Percentiles rank a stretch among this genome's conserved stretches.
Evolutionary conservation across 1,140 invertebrate species (phyloP).

Genomic region (Drosophila yakuba): DNA sequence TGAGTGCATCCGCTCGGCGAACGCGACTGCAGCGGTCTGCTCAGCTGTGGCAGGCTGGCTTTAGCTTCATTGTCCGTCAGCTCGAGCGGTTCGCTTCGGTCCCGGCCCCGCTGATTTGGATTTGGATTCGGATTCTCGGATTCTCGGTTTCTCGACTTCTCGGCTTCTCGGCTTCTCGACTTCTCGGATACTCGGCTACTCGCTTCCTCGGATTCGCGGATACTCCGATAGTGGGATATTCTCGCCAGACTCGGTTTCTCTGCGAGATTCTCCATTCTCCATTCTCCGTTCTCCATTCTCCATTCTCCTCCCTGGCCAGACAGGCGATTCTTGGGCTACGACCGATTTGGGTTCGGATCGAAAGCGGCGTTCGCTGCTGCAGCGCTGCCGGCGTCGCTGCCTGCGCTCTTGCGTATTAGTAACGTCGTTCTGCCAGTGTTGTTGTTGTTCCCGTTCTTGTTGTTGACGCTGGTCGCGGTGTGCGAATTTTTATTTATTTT

Average conservation of each 20-base stretch:
- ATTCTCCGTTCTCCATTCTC: slow-evolving; percentile 24
- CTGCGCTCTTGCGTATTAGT: slow-evolving; percentile 34
- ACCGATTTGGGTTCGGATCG: slow-evolving; percentile 36
- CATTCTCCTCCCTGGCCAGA: not conserved
- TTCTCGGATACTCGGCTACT: not conserved
- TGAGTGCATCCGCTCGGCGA: slow-evolving; percentile 37
- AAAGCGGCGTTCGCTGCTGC: slow-evolving; percentile 33
- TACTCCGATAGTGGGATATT: no score
- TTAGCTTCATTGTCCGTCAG: slow-evolving; percentile 82
- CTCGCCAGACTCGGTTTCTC: slow-evolving; percentile 1
- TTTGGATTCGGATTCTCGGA: slow-evolving; percentile 44
- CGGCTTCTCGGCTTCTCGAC: not conserved
- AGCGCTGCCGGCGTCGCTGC: slow-evolving; percentile 44
- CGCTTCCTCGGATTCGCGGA: slow-evolving; percentile 1
- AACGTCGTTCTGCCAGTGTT: slow-evolving; percentile 1
- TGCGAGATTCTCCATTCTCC: slow-evolving; percentile 19
- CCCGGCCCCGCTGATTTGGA: slow-evolving; percentile 63
- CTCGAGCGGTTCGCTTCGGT: slow-evolving; percentile 81
- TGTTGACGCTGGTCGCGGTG: slow-evolving; percentile 79
- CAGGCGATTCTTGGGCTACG: no score
- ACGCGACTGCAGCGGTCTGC: slow-evolving; percentile 35
- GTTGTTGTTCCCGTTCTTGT: slow-evolving; percentile 23
- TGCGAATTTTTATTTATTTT: slow-evolving; percentile 68
- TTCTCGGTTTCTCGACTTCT: not conserved
- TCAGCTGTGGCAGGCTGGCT: slow-evolving; percentile 69